A percentile compares a stretch with the other conserved stretches of the same genome.
These are phyloP conservation scores for Isaurus tuberculatus DNA, from an alignment of 92 coral and sea anemone species.

Conservation along the genomic window DNA sequence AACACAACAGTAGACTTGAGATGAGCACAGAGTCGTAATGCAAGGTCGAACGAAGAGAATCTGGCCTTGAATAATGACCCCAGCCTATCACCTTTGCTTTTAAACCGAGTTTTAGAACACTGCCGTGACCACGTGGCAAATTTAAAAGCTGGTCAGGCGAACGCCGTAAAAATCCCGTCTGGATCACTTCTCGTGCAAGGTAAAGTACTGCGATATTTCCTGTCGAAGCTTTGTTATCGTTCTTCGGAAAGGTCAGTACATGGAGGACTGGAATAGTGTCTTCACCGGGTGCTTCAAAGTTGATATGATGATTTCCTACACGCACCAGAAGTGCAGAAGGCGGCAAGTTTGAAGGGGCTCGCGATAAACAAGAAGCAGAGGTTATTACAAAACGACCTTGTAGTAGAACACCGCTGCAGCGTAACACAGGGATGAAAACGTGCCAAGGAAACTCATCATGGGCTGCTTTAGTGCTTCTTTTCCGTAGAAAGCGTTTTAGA, in stretches of 20 bases:
- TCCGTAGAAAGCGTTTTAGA: conserved; percentile 18
- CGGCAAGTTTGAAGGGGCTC: conserved; percentile 34
- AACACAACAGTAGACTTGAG: conserved; percentile 51
- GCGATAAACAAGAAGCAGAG: conserved; percentile 75
- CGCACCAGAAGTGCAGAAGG: conserved; percentile 62
- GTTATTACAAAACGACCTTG: conserved; percentile 81
- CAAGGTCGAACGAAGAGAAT: conserved; percentile 58
- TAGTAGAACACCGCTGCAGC: conserved; percentile 86
- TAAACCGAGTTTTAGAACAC: background rate
- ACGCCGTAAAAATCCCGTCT: conserved; percentile 33
- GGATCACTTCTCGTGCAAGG: conserved; percentile 67
- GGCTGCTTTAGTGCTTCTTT: conserved; percentile 38
- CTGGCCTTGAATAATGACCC: conserved; percentile 71
- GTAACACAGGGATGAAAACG: conserved; percentile 76
- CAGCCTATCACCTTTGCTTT: conserved; percentile 70
- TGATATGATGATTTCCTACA: conserved; percentile 70
- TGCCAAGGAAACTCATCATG: conserved; percentile 72
- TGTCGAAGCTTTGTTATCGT: conserved; percentile 47
- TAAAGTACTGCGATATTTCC: conserved; percentile 72
- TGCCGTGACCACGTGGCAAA: conserved; percentile 1
- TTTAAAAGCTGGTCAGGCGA: conserved; percentile 31
- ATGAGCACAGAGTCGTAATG: conserved; percentile 59
- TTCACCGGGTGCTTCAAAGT: conserved; percentile 57
- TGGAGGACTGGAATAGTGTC: conserved; percentile 72
- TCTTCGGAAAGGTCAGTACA: conserved; percentile 63